Percentiles rank a stretch among this genome's conserved stretches.
These are phyloP conservation scores for Steinernema feltiae DNA, from an alignment of 1,140 invertebrate species.

Conservation along the genomic window DNA sequence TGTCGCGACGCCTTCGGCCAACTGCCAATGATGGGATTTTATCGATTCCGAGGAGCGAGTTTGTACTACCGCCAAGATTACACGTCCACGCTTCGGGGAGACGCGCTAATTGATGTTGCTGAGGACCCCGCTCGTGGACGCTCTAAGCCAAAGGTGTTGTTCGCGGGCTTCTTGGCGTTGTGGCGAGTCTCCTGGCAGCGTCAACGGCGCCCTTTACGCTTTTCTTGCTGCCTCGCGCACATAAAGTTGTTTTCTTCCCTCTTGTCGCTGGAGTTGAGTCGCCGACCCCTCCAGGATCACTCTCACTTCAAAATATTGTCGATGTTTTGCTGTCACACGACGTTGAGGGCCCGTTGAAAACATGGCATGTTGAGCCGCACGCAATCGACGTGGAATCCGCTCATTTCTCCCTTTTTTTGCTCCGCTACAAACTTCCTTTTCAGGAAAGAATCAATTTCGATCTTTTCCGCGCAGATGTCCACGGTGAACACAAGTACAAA, in stretches of 20 bases:
- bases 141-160: neutral
- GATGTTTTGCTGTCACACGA: neutral
- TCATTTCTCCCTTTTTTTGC: too few relatives aligned
- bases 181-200: neutral
- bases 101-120: neutral
- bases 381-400: too few relatives aligned
- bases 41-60: slow-evolving; percentile 2
- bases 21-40: slow-evolving; percentile 9
- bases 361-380: neutral
- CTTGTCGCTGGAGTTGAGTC: neutral
- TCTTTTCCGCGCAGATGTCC: neutral
- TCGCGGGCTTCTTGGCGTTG: neutral
- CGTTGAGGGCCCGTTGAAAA: neutral
- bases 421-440: neutral
- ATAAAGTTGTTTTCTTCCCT: slow-evolving; percentile 1
- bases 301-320: neutral
- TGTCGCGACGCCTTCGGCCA: neutral
- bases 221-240: neutral
- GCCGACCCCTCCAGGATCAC: neutral
- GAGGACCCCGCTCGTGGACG: neutral
- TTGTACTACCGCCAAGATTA: neutral
- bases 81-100: neutral
- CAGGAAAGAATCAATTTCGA: too few relatives aligned
- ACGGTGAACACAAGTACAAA: neutral
- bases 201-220: neutral